Evolutionary conservation across 2,113 vertebrate genomes (phyloP), one percentile per base, ranked within the genome.

Genomic region (Myotis davidii): DNA sequence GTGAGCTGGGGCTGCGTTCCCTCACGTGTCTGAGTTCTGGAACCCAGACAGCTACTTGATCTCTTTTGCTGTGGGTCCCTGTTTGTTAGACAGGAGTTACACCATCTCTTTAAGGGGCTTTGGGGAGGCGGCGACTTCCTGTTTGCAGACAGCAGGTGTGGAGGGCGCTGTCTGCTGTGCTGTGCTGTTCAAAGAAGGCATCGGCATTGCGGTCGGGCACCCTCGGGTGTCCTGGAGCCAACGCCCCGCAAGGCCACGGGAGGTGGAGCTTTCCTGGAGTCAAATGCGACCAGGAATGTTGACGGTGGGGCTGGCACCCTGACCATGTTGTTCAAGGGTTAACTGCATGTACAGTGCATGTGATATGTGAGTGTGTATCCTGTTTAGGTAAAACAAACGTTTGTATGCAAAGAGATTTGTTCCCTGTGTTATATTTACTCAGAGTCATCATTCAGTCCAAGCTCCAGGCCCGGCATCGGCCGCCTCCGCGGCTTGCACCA

Each of bases 121-220:
- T 25, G 27, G 29, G 67, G 82, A 85, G 34, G 27, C 27, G 9
- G 29, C 13, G 61, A 67, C 21, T 14, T 27, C 17, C 3, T 50
- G 37, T 34, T 42, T 56, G 8, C 9, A 85, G 48, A 54, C n/a
- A 37, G 29, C 50, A 27, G 23, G 4, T 3, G 74, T 23, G n/a
- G 18, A 34, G 50, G 74, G 48, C 2, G 13, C 48, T 34, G n/a
- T 34, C 5, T 5, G 12, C 34, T 52, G 29, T 18, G 27, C 77
- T 9, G 2, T 1, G 13, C 34, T 27, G 4, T 81, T 17, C 9
- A 3, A 3, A 1, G 0, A 10, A 27, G 8, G 34, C 8, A 27
- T 17, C 20, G 37, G 50, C 23, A 1, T 37, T n/a, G 1, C 1
- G 20, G 77, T 8, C 17, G 1, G 23, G 21, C 27, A 6, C 39